Base-by-base conservation (phyloP, 2,888 invertebrate genomes). In the Caenorhabditis sp. region DNA sequence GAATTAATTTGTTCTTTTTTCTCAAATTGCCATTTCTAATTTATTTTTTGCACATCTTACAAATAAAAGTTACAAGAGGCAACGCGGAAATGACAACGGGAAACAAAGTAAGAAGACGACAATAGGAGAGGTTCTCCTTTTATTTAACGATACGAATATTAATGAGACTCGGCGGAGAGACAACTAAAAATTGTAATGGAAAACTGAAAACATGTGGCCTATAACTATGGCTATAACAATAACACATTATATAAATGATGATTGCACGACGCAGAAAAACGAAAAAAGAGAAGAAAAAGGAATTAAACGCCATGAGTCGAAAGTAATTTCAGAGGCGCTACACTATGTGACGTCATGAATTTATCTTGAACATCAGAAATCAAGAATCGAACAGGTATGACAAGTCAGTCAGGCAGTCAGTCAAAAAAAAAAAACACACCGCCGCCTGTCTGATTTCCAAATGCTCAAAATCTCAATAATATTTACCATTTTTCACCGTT, bases 291-390 rank as follows among this genome's bases (percentile, higher is more conserved):
- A 13, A 2, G 40, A 40, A 32, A 32, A 6, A 18, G 28, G 2
- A 37, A 55, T 40, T 40, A 40, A 40, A 40, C 13, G 40, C 6
- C 40, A 9, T 32, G 9, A 32, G 32, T 32, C 5, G 32, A 32
- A 32, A n/a, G n/a, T n/a, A n/a, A n/a, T n/a, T n/a, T n/a, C n/a
- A n/a, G n/a, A n/a, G n/a, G n/a, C n/a, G n/a, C n/a, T n/a, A n/a
- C n/a, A n/a, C n/a, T n/a, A n/a, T n/a, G 13, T 70, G 51, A 71
- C 53, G 74, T 65, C 65, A 74, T 13, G 20, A 53, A n/a, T n/a
- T n/a, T n/a, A n/a, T n/a, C 32, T 32, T 9, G 32, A 32, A 22
- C 35, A 65, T 65, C 74, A 37, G 51, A 50, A 47, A 74, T 15
- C 74, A 74, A 40, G 32, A 62, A 51, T 40, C 50, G 62, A 40